A percentile compares a stretch with the other conserved stretches of the same genome.
Conservation (phyloP, 2,113 vertebrate genomes). For the Myrmecobius fasciatus region DNA sequence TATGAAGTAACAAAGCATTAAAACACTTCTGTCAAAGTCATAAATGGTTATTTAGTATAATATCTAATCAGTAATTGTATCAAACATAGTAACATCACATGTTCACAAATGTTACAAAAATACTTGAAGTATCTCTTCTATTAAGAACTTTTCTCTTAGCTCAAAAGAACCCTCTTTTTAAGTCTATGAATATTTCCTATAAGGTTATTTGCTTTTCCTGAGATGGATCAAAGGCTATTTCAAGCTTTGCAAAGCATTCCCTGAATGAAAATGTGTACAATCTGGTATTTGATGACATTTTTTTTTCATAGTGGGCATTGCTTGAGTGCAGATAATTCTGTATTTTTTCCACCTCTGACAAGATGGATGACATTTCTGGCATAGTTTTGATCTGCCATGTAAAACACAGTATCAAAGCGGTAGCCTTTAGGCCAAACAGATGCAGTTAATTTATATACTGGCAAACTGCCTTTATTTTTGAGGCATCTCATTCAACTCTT, state of each 20-base stretch:
- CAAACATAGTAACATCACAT: background rate
- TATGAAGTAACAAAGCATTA: background rate
- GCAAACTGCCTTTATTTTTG: background rate
- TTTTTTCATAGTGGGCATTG: background rate
- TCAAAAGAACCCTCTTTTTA: background rate
- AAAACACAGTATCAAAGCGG: background rate
- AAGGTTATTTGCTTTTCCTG: background rate
- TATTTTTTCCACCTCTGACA: background rate
- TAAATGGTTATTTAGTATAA: background rate
- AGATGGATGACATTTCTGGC: background rate
- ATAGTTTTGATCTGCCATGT: background rate
- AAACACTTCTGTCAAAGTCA: background rate
- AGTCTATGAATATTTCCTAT: background rate
- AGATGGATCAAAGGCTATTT: slow-evolving; percentile 8
- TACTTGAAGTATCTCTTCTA: background rate
- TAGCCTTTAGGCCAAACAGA: slow-evolving; percentile 2
- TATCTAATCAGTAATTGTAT: background rate
- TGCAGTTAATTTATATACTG: slow-evolving; percentile 21
- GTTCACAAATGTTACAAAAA: background rate
- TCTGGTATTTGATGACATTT: background rate
- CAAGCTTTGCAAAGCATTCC: background rate
- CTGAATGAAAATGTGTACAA: background rate
- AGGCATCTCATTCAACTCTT: background rate
- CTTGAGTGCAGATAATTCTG: background rate
- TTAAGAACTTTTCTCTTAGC: background rate